A percentile compares a stretch with the other conserved stretches of the same genome.
These are phyloP conservation scores for Erebia epiphron DNA, from an alignment of 2,888 invertebrate species.

Conservation along the genomic window DNA sequence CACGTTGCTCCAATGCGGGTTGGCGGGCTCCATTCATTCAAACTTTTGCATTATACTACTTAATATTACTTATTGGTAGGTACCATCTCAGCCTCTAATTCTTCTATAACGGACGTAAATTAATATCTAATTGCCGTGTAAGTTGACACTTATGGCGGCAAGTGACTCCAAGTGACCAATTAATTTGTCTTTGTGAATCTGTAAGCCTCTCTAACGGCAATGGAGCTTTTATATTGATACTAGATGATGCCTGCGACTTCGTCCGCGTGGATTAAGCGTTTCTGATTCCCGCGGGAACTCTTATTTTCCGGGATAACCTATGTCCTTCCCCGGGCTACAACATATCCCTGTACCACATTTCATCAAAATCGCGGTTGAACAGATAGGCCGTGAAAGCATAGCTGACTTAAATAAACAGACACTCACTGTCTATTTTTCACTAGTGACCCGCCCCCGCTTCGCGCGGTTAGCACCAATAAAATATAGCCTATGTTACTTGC, in stretches of 20 bases:
- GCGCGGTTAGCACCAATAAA: too few relatives aligned
- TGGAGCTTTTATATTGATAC: too few relatives aligned
- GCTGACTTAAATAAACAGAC: too few relatives aligned
- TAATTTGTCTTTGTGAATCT: slow-evolving; percentile 39
- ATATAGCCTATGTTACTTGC: too few relatives aligned
- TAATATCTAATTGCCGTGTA: slow-evolving; percentile 45
- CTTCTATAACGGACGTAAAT: slow-evolving; percentile 9
- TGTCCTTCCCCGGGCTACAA: not conserved
- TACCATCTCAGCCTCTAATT: not conserved
- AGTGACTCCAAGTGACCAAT: slow-evolving; percentile 46
- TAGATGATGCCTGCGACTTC: not conserved
- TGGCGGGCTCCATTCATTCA: too few relatives aligned
- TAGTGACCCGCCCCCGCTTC: too few relatives aligned
- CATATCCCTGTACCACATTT: not conserved
- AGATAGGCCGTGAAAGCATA: too few relatives aligned
- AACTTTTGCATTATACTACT: too few relatives aligned
- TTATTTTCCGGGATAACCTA: not conserved
- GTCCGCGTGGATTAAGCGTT: not conserved
- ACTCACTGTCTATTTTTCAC: too few relatives aligned
- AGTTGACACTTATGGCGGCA: slow-evolving; percentile 47
- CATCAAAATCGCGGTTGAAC: too few relatives aligned
- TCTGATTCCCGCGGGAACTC: not conserved
- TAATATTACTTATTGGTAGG: too few relatives aligned
- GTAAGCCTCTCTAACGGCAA: not conserved
- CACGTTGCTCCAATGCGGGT: too few relatives aligned